Conservation (phyloP, 2,888 invertebrate species). For the Biston stratarius region DNA sequence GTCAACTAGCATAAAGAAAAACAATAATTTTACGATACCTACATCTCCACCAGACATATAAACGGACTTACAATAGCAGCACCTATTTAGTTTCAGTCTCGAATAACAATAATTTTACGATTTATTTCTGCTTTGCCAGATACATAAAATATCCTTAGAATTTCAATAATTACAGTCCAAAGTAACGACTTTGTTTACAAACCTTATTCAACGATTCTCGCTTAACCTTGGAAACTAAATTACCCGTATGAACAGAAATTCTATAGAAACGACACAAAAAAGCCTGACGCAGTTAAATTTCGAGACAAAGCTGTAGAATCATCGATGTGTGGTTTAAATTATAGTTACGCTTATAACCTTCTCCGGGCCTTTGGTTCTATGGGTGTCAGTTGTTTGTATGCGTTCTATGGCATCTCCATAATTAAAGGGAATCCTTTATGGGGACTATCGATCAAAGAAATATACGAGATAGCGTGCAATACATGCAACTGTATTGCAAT, state of each 20-base stretch:
- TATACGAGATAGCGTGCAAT: no score
- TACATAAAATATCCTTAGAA: not conserved
- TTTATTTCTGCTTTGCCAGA: not conserved
- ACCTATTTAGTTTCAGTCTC: not conserved
- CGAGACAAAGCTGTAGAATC: constrained; percentile 24
- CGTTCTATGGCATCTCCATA: no score
- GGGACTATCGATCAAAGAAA: no score
- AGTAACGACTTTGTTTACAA: constrained; percentile 22
- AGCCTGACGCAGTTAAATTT: constrained; percentile 12
- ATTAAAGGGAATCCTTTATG: no score
- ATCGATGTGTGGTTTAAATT: not conserved
- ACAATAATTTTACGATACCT: constrained; percentile 3
- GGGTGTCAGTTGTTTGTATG: no score
- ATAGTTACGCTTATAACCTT: not conserved
- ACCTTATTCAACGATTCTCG: constrained; percentile 8
- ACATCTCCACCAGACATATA: not conserved
- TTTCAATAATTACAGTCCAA: constrained; percentile 3
- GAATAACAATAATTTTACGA: not conserved
- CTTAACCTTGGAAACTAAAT: constrained; percentile 21
- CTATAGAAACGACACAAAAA: constrained; percentile 21
- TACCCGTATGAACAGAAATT: constrained; percentile 33
- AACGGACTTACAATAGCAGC: not conserved
- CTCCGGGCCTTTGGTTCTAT: not conserved
- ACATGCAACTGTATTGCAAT: no score
- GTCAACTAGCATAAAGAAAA: not conserved